A percentile compares a stretch with the other conserved stretches of the same genome.
Conservation (phyloP, 2,888 invertebrate genomes). For the Caenorhabditis zanzibari region DNA sequence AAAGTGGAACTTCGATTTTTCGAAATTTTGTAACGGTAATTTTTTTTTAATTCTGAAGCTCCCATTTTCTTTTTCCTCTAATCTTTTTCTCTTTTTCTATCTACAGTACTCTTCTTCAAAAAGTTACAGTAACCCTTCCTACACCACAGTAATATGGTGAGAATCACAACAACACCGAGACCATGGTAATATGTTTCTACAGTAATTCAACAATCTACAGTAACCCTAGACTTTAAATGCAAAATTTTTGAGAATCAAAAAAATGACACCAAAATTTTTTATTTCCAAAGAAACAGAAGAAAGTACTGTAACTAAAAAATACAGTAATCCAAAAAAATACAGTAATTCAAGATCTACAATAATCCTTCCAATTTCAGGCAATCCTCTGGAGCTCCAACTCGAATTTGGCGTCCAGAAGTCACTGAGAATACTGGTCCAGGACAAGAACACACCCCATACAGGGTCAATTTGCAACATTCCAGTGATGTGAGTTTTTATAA, state of each 20-base stretch:
- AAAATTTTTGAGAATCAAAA: no score
- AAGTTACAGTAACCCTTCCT: not conserved
- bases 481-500: constrained; percentile 62
- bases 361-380: constrained; percentile 61
- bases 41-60: not conserved
- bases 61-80: not conserved
- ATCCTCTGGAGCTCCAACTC: constrained; percentile 60
- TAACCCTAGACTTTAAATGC: no score
- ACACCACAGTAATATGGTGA: constrained; percentile 59
- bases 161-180: constrained; percentile 73
- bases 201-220: no score
- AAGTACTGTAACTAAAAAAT: no score
- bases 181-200: constrained; percentile 66
- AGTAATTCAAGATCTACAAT: no score
- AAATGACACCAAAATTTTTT: no score
- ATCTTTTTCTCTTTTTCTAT: constrained; percentile 2
- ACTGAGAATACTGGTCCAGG: constrained; percentile 68
- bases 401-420: constrained; percentile 77
- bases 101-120: constrained; percentile 5
- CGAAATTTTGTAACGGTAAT: no score
- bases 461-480: constrained; percentile 69
- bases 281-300: no score
- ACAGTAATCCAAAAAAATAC: no score
- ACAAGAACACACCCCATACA: constrained; percentile 64
- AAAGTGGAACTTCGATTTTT: no score